phyloP scores from a whole-genome alignment of 2,113 vertebrate genomes.

The Thermophis baileyi region DNA sequence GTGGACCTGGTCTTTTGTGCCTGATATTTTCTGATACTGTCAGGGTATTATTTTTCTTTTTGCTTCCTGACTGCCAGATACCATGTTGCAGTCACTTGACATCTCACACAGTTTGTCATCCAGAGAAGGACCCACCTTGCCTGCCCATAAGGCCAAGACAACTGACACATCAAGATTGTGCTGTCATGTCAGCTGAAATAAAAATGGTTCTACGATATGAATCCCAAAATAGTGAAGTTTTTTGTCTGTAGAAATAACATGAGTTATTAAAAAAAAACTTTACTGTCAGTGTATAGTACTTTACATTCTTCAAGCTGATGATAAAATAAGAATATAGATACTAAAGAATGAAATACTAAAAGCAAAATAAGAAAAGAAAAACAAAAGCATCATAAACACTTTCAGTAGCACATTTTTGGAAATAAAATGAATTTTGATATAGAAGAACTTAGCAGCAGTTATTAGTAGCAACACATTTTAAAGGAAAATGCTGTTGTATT shows the following conservation, averaged over 20 bases:
- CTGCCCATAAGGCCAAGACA: background rate
- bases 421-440: background rate
- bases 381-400: background rate
- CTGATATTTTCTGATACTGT: background rate
- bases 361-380: background rate
- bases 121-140: background rate
- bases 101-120: background rate
- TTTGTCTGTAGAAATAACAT: background rate
- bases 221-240: background rate
- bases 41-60: too few relatives aligned
- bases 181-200: background rate
- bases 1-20: background rate
- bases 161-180: background rate
- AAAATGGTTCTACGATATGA: background rate
- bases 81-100: background rate
- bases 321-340: background rate
- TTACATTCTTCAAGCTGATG: background rate
- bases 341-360: background rate
- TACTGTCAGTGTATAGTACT: background rate
- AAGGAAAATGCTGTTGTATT: background rate
- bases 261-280: background rate
- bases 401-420: background rate
- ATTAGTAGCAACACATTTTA: background rate
- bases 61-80: too few relatives aligned
- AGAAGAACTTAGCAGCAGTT: background rate